These are phyloP conservation scores for Siderastrea siderea DNA, from an alignment of 92 coral and sea anemone genomes.

Conservation along the genomic window DNA sequence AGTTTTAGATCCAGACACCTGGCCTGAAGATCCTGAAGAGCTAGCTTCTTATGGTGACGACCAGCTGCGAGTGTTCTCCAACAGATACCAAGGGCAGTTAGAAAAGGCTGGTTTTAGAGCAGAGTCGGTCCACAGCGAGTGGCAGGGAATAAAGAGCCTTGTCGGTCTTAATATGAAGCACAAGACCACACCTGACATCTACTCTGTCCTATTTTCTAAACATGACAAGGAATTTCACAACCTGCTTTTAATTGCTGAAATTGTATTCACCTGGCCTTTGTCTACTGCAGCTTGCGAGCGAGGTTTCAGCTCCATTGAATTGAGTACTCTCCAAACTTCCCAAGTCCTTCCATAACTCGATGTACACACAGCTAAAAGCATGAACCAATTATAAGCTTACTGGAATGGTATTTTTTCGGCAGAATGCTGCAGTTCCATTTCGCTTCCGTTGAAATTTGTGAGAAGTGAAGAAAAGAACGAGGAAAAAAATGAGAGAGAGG, in stretches of 20 bases:
- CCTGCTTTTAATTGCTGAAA: slow-evolving; percentile 27
- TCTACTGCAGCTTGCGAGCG: slow-evolving; percentile 27
- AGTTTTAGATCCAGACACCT: slow-evolving; percentile 45
- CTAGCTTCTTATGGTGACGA: slow-evolving; percentile 20
- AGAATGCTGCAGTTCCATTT: too few species aligned
- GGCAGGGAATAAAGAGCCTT: slow-evolving; percentile 43
- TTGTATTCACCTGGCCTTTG: slow-evolving; percentile 33
- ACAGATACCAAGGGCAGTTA: slow-evolving; percentile 20
- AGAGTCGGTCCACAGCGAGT: slow-evolving; percentile 8
- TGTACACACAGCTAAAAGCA: too few species aligned
- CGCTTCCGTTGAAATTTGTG: too few species aligned
- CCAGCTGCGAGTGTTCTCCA: background rate
- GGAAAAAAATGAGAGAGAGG: too few species aligned
- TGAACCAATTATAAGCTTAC: too few species aligned
- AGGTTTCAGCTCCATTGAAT: slow-evolving; percentile 14
- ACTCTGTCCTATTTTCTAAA: slow-evolving; percentile 20
- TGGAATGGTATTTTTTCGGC: too few species aligned
- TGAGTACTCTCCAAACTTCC: too few species aligned
- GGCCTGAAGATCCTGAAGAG: slow-evolving; percentile 13
- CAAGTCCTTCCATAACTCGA: too few species aligned
- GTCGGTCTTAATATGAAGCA: slow-evolving; percentile 12
- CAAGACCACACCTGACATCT: slow-evolving; percentile 23
- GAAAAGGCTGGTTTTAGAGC: slow-evolving; percentile 24
- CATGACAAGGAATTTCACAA: slow-evolving; percentile 3
- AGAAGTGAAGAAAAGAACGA: too few species aligned